phyloP scores from a whole-genome alignment of 2,888 invertebrate species.

The Calephelis perditalis region DNA sequence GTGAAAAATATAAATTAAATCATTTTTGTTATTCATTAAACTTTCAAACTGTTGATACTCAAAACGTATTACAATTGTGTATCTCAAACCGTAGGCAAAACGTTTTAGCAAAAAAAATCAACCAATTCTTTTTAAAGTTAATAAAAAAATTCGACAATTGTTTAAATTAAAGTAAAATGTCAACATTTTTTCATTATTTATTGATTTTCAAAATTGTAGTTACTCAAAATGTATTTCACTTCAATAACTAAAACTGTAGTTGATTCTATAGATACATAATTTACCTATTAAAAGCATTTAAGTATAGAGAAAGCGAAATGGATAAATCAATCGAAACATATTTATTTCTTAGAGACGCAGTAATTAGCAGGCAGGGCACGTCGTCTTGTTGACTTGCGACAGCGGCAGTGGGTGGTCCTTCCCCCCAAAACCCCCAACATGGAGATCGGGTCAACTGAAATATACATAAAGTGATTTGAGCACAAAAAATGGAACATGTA shows the following conservation, averaged over 20 bases:
- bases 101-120: too few relatives aligned
- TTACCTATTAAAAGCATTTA: conserved; percentile 16
- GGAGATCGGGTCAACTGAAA: conserved; percentile 18
- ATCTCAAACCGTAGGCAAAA: too few relatives aligned
- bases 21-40: too few relatives aligned
- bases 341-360: conserved; percentile 53
- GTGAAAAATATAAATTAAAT: too few relatives aligned
- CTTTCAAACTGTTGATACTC: too few relatives aligned
- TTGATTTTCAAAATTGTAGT: neutral
- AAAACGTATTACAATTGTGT: too few relatives aligned
- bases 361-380: conserved; percentile 61
- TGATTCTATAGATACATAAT: neutral
- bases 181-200: too few relatives aligned
- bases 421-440: conserved; percentile 25
- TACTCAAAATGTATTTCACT: neutral
- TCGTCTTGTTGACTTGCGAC: conserved; percentile 63
- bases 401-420: conserved; percentile 46
- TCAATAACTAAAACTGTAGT: neutral
- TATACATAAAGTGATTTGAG: conserved; percentile 9
- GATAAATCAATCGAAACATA: conserved; percentile 43
- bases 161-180: too few relatives aligned
- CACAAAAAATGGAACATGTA: conserved; percentile 16
- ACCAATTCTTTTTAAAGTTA: too few relatives aligned
- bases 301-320: conserved; percentile 25
- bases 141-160: too few relatives aligned